These are phyloP conservation scores for Lasius platythorax DNA, from an alignment of 2,888 invertebrate genomes.

Conservation along the genomic window DNA sequence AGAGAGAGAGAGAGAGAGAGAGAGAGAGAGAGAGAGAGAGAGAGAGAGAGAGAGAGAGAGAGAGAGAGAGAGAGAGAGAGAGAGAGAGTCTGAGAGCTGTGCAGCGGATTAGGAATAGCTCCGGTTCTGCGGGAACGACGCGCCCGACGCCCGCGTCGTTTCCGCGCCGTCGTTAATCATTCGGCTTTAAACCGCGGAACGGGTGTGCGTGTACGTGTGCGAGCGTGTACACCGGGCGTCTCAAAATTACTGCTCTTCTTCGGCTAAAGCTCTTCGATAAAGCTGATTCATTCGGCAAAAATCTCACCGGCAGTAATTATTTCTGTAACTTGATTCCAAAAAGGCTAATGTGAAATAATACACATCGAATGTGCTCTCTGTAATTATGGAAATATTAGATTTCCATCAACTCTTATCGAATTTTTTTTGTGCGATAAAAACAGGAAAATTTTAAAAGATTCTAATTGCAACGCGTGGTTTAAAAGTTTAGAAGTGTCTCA, in stretches of 20 bases:
- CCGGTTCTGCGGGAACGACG: constrained; percentile 41
- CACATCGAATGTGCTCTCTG: neutral
- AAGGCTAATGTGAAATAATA: neutral
- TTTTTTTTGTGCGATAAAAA: constrained; percentile 1
- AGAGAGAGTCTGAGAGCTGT: constrained; percentile 1
- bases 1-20: neutral
- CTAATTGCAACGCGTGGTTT: constrained; percentile 5
- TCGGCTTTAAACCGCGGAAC: constrained; percentile 44
- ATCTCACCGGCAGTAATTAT: neutral
- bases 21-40: neutral
- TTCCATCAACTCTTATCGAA: neutral
- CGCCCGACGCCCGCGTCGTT: constrained; percentile 44
- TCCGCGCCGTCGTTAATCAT: constrained; percentile 53
- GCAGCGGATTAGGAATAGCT: constrained; percentile 50
- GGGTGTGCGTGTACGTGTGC: constrained; percentile 15
- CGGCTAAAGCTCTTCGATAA: neutral
- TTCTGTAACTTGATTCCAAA: neutral
- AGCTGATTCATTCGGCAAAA: neutral
- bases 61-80: too few relatives aligned
- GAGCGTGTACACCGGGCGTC: neutral
- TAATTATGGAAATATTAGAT: constrained; percentile 18
- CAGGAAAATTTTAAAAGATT: constrained; percentile 18
- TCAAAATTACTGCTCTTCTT: constrained; percentile 21
- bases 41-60: neutral
- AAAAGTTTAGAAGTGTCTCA: constrained; percentile 26